Percentiles rank a stretch among this genome's conserved stretches.
phyloP scores from a whole-genome alignment of 1,140 invertebrate species.

The Macrobrachium rosenbergii region DNA sequence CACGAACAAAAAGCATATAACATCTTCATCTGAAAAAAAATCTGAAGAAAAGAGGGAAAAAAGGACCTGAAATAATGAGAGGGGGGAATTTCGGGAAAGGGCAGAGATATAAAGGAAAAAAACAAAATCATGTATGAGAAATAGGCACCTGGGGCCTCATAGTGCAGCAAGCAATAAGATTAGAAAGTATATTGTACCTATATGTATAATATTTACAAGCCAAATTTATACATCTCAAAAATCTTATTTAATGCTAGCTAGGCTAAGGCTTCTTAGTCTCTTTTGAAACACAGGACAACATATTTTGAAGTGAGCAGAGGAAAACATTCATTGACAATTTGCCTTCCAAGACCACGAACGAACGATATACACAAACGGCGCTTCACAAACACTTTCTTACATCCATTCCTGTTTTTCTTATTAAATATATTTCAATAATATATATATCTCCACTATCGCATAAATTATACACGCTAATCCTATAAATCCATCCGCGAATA shows the following conservation, averaged over 20 bases:
- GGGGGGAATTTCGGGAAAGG: neutral
- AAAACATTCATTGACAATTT: neutral
- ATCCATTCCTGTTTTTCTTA: too few species aligned
- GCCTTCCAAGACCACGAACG: too few species aligned
- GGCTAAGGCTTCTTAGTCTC: constrained; percentile 38
- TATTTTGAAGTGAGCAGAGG: constrained; percentile 32
- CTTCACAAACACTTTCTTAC: too few species aligned
- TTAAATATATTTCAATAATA: too few species aligned
- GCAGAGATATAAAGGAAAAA: neutral
- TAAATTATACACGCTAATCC: too few species aligned
- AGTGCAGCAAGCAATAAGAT: constrained; percentile 26
- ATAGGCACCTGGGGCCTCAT: constrained; percentile 39
- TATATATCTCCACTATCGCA: too few species aligned
- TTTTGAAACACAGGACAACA: constrained; percentile 35
- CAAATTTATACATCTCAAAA: constrained; percentile 50
- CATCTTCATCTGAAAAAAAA: neutral
- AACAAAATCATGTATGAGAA: neutral
- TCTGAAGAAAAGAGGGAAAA: neutral
- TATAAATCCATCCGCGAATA: too few species aligned
- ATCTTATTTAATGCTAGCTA: constrained; percentile 27
- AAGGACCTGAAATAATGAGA: neutral
- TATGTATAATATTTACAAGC: constrained; percentile 40
- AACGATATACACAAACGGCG: too few species aligned
- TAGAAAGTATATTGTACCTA: constrained; percentile 39
- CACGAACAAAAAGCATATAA: neutral